These are phyloP conservation scores for Heliothis peltigera DNA, from an alignment of 2,888 invertebrate species.

Conservation along the genomic window DNA sequence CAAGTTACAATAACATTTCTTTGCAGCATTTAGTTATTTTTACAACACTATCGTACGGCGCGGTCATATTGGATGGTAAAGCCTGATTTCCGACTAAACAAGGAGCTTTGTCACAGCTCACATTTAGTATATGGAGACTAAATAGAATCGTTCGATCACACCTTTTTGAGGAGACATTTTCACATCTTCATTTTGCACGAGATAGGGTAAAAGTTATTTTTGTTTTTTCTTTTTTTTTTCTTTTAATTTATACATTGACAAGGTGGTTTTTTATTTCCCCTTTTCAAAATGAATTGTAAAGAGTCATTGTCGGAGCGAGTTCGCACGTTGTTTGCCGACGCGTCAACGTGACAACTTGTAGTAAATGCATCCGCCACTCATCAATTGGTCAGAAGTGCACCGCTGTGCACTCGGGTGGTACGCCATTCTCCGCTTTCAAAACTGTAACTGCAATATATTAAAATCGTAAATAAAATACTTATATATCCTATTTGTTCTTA, in stretches of 20 bases:
- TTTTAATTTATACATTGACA: background rate
- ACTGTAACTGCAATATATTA: background rate
- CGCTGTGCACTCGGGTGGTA: too few relatives aligned
- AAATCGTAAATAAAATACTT: too few relatives aligned
- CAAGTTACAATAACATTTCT: conserved; percentile 1
- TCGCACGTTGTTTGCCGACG: background rate
- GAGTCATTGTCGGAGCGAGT: background rate
- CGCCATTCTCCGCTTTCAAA: background rate
- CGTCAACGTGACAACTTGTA: background rate
- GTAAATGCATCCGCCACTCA: background rate
- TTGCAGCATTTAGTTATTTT: conserved; percentile 1
- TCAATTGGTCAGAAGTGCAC: conserved; percentile 5
- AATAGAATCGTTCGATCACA: background rate
- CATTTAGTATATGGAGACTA: background rate
- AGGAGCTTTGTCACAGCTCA: conserved; percentile 8
- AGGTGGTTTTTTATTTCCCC: background rate
- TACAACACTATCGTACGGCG: background rate
- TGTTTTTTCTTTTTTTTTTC: background rate
- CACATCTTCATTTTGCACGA: conserved; percentile 2
- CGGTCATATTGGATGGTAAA: background rate
- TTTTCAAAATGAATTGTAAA: background rate
- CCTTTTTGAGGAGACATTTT: background rate
- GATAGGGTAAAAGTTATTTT: background rate
- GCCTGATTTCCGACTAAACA: conserved; percentile 1
- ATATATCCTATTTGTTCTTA: too few relatives aligned